These are phyloP conservation scores for Dolichomitus sp. DNA, from an alignment of 2,888 invertebrate genomes.

Conservation along the genomic window DNA sequence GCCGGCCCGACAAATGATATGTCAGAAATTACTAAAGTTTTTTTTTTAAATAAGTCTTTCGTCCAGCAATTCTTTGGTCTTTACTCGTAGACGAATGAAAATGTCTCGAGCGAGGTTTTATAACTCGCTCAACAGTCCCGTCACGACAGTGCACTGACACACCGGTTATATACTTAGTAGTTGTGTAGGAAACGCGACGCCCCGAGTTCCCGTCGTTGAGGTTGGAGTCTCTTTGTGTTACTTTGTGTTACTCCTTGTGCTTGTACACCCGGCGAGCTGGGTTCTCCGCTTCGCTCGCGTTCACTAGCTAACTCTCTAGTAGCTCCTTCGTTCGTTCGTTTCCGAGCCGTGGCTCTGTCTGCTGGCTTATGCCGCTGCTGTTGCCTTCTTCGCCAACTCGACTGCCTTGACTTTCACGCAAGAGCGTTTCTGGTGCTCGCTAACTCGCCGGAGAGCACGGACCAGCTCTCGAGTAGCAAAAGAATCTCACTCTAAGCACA, in stretches of 20 bases:
- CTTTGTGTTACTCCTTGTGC: constrained; percentile 43
- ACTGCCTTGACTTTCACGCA: constrained; percentile 63
- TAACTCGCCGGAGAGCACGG: constrained; percentile 11
- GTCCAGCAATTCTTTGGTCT: not conserved
- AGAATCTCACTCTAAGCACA: not conserved
- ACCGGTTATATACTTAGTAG: not conserved
- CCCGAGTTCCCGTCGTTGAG: constrained; percentile 31
- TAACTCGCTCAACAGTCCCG: constrained; percentile 9
- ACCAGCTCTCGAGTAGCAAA: not conserved
- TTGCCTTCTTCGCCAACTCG: constrained; percentile 56
- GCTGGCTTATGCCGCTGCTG: constrained; percentile 24
- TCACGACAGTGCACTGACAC: not conserved
- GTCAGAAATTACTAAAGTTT: not conserved
- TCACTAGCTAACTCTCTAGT: constrained; percentile 39
- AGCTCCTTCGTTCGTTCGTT: constrained; percentile 38
- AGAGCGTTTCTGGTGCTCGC: constrained; percentile 46
- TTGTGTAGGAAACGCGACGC: constrained; percentile 36
- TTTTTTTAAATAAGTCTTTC: not conserved
- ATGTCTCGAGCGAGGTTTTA: constrained; percentile 1
- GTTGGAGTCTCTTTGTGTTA: constrained; percentile 28
- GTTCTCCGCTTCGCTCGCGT: constrained; percentile 51
- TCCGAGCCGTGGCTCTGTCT: constrained; percentile 17
- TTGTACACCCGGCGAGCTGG: constrained; percentile 70
- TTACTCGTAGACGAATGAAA: not conserved
- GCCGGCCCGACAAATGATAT: not conserved